These are phyloP conservation scores for Sarcophaga bullata DNA, from an alignment of 1,140 invertebrate species.

Conservation along the genomic window DNA sequence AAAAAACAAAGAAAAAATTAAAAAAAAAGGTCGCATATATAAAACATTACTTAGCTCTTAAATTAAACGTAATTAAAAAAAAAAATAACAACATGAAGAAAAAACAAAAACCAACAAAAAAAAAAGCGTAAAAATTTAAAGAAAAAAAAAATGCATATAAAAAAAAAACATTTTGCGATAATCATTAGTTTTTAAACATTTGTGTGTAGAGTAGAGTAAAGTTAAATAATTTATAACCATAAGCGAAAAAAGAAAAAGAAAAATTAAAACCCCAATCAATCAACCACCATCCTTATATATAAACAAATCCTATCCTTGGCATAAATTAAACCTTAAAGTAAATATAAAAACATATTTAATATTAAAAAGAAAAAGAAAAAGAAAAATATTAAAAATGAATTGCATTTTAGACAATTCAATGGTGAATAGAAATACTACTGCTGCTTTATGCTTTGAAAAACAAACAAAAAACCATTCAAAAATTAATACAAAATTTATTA, in stretches of 20 bases:
- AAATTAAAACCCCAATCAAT: too few relatives aligned
- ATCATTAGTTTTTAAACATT: constrained; percentile 1
- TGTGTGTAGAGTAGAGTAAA: neutral
- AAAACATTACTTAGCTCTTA: neutral
- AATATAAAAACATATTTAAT: too few relatives aligned
- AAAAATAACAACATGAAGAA: neutral
- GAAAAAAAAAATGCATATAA: neutral
- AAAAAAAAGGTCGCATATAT: too few relatives aligned
- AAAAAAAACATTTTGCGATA: neutral
- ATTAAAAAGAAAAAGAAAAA: too few relatives aligned
- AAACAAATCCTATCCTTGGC: neutral
- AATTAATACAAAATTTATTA: too few relatives aligned
- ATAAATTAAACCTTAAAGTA: too few relatives aligned
- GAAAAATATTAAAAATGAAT: neutral
- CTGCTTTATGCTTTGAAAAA: too few relatives aligned
- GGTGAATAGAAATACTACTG: too few relatives aligned
- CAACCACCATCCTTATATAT: neutral
- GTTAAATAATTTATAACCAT: neutral
- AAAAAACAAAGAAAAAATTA: neutral
- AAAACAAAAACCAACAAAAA: neutral
- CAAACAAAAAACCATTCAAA: too few relatives aligned
- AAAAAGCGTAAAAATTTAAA: neutral
- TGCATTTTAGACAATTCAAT: constrained; percentile 14
- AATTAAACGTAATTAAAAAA: neutral
- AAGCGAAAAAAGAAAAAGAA: too few relatives aligned